phyloP scores from a whole-genome alignment of 2,888 invertebrate genomes.

The Stramonita haemastoma region DNA sequence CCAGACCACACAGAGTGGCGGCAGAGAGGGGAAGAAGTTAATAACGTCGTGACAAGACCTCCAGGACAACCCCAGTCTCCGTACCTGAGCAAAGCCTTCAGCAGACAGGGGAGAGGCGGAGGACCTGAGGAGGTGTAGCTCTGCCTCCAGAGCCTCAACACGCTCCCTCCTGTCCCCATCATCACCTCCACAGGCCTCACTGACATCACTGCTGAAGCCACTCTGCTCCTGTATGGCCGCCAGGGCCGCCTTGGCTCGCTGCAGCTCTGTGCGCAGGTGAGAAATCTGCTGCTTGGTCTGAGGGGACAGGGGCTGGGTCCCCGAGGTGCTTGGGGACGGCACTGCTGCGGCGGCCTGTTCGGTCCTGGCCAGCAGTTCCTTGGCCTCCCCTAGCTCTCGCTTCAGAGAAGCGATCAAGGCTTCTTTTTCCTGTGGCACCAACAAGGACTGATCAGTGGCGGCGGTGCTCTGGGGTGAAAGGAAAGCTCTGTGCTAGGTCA shows the following conservation, averaged over 20 bases:
- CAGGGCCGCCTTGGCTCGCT: slow-evolving; percentile 63
- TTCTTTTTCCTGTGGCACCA: slow-evolving; percentile 46
- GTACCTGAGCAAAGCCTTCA: slow-evolving; percentile 50
- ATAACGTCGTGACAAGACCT: too few species aligned
- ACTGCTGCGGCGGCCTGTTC: slow-evolving; percentile 45
- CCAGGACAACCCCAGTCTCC: neutral
- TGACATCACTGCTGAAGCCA: slow-evolving; percentile 43
- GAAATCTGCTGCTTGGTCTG: slow-evolving; percentile 63
- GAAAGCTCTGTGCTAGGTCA: too few species aligned
- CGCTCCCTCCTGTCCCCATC: slow-evolving; percentile 36
- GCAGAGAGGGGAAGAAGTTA: too few species aligned
- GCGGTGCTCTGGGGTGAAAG: too few species aligned
- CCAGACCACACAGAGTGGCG: too few species aligned
- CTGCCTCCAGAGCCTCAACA: slow-evolving; percentile 47
- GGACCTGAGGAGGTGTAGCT: slow-evolving; percentile 55
- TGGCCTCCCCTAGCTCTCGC: slow-evolving; percentile 47
- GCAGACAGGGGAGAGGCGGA: slow-evolving; percentile 52
- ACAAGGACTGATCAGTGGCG: too few species aligned
- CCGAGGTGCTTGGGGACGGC: slow-evolving; percentile 1
- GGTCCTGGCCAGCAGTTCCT: slow-evolving; percentile 50
- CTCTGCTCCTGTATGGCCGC: slow-evolving; percentile 52
- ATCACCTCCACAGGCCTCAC: slow-evolving; percentile 37
- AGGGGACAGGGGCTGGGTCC: slow-evolving; percentile 45
- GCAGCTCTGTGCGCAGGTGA: slow-evolving; percentile 61
- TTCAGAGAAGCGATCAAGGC: slow-evolving; percentile 52